Evolutionary conservation across 53 echinoderm and acorn worm genomes (phyloP).

Genomic region (Temnopleurus reevesii): DNA sequence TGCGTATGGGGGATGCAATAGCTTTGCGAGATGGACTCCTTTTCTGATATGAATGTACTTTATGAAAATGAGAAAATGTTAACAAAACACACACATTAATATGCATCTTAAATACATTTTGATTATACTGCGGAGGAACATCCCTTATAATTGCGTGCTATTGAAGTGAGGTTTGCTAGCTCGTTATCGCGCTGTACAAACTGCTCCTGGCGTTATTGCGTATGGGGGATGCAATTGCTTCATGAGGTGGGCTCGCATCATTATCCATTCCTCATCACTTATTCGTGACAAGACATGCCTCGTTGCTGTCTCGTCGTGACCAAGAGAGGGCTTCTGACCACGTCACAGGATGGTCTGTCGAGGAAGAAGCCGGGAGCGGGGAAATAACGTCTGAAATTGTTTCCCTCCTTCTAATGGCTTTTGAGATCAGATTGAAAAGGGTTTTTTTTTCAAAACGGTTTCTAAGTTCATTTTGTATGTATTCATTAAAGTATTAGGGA

Average conservation of each 20-base stretch:
- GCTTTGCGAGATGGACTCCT: background rate
- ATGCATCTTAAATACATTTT: no score
- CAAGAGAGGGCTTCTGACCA: slow-evolving; percentile 37
- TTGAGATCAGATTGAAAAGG: no score
- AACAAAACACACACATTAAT: no score
- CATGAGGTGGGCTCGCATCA: background rate
- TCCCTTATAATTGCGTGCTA: no score
- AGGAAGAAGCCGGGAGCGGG: background rate
- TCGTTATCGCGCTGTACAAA: no score
- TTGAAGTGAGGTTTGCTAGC: no score
- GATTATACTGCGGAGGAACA: no score
- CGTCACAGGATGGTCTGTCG: background rate
- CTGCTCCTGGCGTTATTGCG: background rate
- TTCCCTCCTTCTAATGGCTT: background rate
- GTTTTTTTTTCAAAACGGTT: no score
- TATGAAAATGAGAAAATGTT: no score
- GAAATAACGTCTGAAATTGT: slow-evolving; percentile 22
- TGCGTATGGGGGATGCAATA: background rate
- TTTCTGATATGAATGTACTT: no score
- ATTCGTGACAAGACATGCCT: background rate
- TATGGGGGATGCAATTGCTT: background rate
- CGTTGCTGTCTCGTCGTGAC: background rate
- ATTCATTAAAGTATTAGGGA: no score
- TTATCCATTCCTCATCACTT: background rate
- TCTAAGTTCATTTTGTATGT: no score